Evolutionary conservation across 1,140 invertebrate genomes (phyloP).

Genomic region (Drosophila auraria): DNA sequence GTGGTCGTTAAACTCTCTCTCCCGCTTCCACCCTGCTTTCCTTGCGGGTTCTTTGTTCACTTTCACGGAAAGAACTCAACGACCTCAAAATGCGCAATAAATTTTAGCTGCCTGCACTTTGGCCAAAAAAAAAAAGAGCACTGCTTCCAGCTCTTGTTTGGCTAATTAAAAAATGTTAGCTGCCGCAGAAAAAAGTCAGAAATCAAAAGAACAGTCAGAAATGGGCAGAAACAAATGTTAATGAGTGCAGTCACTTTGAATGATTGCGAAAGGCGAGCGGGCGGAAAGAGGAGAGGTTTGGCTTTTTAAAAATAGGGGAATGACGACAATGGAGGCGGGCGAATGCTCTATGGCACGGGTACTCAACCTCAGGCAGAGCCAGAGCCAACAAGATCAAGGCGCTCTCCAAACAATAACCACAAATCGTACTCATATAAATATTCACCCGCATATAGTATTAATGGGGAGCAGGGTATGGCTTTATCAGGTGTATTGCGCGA

Average conservation of each 20-base stretch:
- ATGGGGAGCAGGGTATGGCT: conserved; percentile 4
- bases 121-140: conserved; percentile 19
- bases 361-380: conserved; percentile 1
- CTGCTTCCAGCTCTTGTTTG: conserved; percentile 33
- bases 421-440: conserved; percentile 24
- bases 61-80: conserved; percentile 60
- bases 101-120: conserved; percentile 54
- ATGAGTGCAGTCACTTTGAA: conserved; percentile 75
- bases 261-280: conserved; percentile 30
- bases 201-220: conserved; percentile 33
- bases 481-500: conserved; percentile 63
- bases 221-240: conserved; percentile 61
- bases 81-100: conserved; percentile 67
- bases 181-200: conserved; percentile 19
- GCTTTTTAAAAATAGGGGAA: conserved; percentile 28
- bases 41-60: conserved; percentile 50
- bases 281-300: not conserved
- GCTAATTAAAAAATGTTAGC: conserved; percentile 70
- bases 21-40: not conserved
- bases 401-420: conserved; percentile 34
- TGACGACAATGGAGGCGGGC: conserved; percentile 46
- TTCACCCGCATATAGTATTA: not conserved
- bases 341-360: conserved; percentile 7
- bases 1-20: conserved; percentile 69
- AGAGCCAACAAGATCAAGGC: conserved; percentile 42